Conservation (phyloP, 2,113 vertebrate genomes). For the Petroica traversi region DNA sequence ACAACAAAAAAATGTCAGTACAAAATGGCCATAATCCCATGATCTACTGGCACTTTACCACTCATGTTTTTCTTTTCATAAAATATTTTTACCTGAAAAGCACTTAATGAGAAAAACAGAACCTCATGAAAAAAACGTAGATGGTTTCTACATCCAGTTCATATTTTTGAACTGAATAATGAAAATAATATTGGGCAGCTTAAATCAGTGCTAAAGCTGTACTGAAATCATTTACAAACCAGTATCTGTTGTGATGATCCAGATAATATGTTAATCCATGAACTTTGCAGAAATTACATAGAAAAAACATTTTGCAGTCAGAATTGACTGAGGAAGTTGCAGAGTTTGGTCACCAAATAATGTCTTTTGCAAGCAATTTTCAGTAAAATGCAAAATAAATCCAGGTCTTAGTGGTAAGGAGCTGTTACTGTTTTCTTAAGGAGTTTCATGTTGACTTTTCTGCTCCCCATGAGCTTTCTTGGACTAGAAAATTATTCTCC, state of each 20-base stretch:
- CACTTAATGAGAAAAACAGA: background rate
- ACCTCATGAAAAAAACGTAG: background rate
- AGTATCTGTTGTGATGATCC: background rate
- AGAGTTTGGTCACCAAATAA: background rate
- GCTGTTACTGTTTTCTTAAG: constrained; percentile 5
- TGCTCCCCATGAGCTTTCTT: constrained; percentile 11
- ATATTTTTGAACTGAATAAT: background rate
- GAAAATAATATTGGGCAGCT: background rate
- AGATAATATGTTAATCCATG: background rate
- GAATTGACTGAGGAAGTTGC: background rate
- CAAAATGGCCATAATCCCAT: background rate
- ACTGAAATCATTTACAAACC: background rate
- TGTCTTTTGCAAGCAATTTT: constrained; percentile 18
- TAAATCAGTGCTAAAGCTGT: background rate
- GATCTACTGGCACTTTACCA: background rate
- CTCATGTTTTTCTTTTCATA: background rate
- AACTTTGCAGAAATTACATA: background rate
- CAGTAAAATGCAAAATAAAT: background rate
- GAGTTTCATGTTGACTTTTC: constrained; percentile 10
- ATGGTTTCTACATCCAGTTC: background rate
- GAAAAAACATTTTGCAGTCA: background rate
- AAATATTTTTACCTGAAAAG: background rate
- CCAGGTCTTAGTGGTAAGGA: background rate
- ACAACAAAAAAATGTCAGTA: background rate
- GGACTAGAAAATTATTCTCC: constrained; percentile 20